Percentiles rank a stretch among this genome's conserved stretches.
Evolutionary conservation across 2,113 vertebrate genomes (phyloP).

Genomic region (Lophura nycthemera): DNA sequence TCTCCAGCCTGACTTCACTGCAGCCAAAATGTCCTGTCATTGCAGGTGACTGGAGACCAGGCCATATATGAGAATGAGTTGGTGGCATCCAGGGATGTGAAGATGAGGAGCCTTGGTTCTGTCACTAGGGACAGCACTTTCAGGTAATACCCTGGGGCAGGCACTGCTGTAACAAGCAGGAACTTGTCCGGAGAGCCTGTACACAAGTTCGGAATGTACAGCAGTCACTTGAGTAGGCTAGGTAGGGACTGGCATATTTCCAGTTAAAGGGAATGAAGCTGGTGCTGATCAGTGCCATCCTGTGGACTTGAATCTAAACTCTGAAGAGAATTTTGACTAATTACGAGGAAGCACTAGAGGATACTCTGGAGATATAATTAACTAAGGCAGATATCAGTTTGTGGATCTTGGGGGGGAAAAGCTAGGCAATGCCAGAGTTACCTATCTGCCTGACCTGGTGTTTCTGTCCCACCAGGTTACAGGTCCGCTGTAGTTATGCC

Average conservation of each 20-base stretch:
- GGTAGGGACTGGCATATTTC: neutral
- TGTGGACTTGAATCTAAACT: neutral
- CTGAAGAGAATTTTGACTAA: neutral
- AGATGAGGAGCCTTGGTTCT: constrained; percentile 18
- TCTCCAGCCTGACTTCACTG: neutral
- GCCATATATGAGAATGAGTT: constrained; percentile 66
- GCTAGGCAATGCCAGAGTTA: neutral
- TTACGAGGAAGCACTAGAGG: neutral
- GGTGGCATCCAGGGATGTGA: constrained; percentile 25
- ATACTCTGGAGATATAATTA: neutral
- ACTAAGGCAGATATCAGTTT: neutral
- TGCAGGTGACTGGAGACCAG: constrained; percentile 49
- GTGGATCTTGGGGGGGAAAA: neutral
- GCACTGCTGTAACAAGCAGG: neutral
- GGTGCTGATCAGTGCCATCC: neutral
- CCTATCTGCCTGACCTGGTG: neutral
- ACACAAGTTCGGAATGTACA: neutral
- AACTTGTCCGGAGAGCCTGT: too few relatives aligned
- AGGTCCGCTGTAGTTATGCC: constrained; percentile 60
- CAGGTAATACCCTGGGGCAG: constrained; percentile 48
- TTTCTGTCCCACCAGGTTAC: constrained; percentile 37
- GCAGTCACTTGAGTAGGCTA: neutral
- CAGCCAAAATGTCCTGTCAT: neutral
- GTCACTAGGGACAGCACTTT: constrained; percentile 68
- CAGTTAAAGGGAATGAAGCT: neutral